phyloP scores from a whole-genome alignment of 1,140 invertebrate genomes.

The Atta cephalotes region DNA sequence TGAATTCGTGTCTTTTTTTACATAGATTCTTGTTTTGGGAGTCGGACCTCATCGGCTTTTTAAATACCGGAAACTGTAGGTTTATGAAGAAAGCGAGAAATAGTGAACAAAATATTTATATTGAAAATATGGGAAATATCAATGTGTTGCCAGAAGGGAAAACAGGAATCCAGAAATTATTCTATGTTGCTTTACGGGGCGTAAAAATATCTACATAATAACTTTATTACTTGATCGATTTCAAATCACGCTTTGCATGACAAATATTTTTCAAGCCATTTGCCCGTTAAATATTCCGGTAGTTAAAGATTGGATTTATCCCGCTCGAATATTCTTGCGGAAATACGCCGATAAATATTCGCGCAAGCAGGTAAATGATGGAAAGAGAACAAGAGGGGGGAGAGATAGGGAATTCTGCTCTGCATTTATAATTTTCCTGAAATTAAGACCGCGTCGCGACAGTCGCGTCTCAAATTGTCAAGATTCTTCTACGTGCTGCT shows the following conservation, averaged over 20 bases:
- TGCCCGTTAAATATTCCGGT: slow-evolving; percentile 1
- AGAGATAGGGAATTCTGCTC: slow-evolving; percentile 1
- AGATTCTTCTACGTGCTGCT: slow-evolving; percentile 65
- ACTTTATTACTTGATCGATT: slow-evolving; percentile 29
- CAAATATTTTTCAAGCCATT: slow-evolving; percentile 8
- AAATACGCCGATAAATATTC: slow-evolving; percentile 49
- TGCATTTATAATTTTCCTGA: slow-evolving; percentile 65
- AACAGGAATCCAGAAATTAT: neutral
- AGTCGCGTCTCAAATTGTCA: slow-evolving; percentile 57
- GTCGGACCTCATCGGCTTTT: slow-evolving; percentile 52
- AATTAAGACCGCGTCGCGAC: slow-evolving; percentile 54
- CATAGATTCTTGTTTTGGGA: neutral
- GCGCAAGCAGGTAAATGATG: neutral
- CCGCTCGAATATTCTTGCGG: slow-evolving; percentile 34
- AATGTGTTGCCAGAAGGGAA: neutral
- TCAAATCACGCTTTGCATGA: slow-evolving; percentile 9
- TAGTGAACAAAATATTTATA: slow-evolving; percentile 47
- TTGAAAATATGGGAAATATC: slow-evolving; percentile 36
- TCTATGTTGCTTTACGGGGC: neutral
- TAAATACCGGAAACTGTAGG: slow-evolving; percentile 18
- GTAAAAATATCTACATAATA: slow-evolving; percentile 11
- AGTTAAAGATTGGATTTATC: slow-evolving; percentile 40
- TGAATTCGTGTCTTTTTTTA: slow-evolving; percentile 50
- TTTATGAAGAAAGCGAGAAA: slow-evolving; percentile 52
- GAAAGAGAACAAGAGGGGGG: neutral